Evolutionary conservation across 1,140 invertebrate genomes (phyloP), one percentile per base, ranked within the genome.

Genomic region (Drosophila triauraria): DNA sequence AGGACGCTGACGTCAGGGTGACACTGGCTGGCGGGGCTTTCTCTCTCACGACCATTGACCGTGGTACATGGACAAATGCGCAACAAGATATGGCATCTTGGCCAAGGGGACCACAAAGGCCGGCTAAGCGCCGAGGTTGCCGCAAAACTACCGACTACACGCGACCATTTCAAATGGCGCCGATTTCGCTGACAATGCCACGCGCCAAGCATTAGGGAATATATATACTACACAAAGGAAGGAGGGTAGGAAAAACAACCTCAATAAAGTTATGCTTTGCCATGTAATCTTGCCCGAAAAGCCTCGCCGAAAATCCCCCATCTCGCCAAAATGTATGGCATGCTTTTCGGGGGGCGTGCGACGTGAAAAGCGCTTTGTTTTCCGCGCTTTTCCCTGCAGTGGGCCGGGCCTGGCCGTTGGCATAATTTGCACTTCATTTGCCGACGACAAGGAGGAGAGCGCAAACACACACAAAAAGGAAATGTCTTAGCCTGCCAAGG

Each of bases 391-490:
- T 82, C 70, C 58, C 25, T 50, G 68, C 58, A 74, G 27, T 70
- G 27, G 27, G 27, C 25, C 25, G 4, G 57, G 72, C 58, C 67
- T 63, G 58, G 57, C 65, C 75, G 56, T 64, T 71, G 76, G 80
- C 77, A 74, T 88, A 87, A 86, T 83, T 87, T 88, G 83, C 84
- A 87, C 83, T 83, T 75, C 80, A 86, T 86, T 86, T 87, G 59
- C 75, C 67, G 54, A 59, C 54, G 25, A 27, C 46, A 10, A 62
- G 43, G 12, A 32, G 30, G 46, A 20, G 27, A 53, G 12, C 27
- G 48, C 30, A 35, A 13, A 20, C 20, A 54, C 46, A 58, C 44
- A 47, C 60, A 82, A 76, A 78, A 75, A 50, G 51, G 40, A 76
- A 78, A 78, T 78, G 75, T 70, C 64, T 78, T 70, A 46, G 40